These are phyloP conservation scores for Hapalemur alaotrensis DNA, from an alignment of 2,797 vertebrate genomes.

Conservation along the genomic window DNA sequence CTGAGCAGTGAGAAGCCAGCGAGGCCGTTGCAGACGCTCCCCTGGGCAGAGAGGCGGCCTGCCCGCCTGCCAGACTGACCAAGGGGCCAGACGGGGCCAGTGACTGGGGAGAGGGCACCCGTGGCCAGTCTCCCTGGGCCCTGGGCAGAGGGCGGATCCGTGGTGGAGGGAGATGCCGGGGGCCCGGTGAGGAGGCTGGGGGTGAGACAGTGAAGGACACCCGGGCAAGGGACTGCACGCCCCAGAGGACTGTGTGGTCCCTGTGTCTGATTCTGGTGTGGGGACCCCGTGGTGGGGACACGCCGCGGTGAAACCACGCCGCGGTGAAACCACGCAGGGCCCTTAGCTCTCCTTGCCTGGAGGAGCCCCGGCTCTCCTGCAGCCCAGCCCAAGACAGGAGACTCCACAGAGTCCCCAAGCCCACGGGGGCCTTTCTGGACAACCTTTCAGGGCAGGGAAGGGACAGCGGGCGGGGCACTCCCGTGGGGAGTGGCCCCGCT, in stretches of 20 bases:
- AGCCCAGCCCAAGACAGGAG: neutral
- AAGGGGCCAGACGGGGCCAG: rapidly evolving
- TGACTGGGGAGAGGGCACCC: no score
- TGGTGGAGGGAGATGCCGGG: neutral
- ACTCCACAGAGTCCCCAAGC: neutral
- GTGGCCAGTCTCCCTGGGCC: neutral
- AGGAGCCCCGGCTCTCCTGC: neutral
- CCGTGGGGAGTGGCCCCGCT: neutral
- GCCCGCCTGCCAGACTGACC: neutral
- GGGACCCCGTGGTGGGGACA: neutral
- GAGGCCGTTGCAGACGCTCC: neutral
- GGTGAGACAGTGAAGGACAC: neutral
- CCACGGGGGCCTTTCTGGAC: neutral
- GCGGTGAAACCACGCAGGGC: neutral
- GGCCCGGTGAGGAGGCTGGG: neutral
- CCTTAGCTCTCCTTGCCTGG: neutral
- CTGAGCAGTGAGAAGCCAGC: neutral
- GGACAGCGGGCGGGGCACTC: neutral
- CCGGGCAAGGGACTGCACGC: rapidly evolving
- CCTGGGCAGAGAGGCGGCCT: neutral
- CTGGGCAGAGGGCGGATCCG: rapidly evolving
- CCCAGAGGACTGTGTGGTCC: no score
- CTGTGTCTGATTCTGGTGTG: neutral
- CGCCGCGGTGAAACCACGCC: neutral
- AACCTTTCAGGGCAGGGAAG: rapidly evolving